Conservation (phyloP, 2,113 vertebrate genomes). For the Anoura caudifer region DNA sequence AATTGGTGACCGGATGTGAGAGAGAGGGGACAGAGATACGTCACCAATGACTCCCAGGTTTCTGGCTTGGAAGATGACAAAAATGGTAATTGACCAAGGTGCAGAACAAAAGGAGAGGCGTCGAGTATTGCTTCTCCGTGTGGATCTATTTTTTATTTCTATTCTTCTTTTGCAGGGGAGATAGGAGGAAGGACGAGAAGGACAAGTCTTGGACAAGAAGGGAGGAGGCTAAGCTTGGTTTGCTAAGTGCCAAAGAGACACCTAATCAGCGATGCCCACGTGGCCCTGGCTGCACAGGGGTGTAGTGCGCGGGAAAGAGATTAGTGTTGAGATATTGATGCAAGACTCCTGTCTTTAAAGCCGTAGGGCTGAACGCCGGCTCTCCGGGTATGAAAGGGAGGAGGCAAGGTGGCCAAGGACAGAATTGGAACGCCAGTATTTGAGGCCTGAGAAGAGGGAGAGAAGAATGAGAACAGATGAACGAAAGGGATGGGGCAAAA, state of each 20-base stretch:
- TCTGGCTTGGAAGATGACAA: neutral
- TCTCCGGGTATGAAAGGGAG: neutral
- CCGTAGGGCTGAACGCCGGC: neutral
- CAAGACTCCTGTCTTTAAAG: neutral
- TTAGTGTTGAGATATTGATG: neutral
- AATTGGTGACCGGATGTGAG: neutral
- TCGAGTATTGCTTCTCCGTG: neutral
- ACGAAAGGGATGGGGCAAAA: neutral
- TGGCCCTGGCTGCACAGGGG: neutral
- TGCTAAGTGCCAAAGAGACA: neutral
- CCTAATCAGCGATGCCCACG: neutral
- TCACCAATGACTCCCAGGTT: neutral
- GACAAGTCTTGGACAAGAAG: neutral
- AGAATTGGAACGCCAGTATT: neutral
- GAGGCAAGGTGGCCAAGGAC: neutral
- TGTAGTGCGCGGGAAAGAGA: neutral
- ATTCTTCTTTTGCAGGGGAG: neutral
- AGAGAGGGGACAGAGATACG: neutral
- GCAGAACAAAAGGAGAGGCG: neutral
- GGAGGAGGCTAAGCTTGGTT: neutral
- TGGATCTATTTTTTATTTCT: neutral
- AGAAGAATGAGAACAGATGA: neutral
- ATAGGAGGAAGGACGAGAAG: neutral
- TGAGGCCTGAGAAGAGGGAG: neutral
- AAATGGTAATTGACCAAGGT: neutral